Base-by-base conservation (phyloP, 2,113 vertebrate genomes). In the Heterochromis multidens region DNA sequence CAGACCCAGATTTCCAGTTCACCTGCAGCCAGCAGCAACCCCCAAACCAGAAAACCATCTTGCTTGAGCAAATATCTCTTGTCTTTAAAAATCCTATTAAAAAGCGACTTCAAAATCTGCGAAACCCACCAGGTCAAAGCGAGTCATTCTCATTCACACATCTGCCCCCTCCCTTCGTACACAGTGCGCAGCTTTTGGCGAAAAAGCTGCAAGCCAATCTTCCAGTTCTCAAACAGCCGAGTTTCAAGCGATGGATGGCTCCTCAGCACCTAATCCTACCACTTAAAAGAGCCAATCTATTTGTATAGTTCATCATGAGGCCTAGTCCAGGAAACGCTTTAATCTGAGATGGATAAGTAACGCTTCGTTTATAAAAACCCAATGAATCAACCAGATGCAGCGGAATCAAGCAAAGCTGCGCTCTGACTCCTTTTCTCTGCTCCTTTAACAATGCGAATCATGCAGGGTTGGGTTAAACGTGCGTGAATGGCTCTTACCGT, bases 401-500 rank as follows among this genome's bases (percentile, higher is more conserved):
- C 81, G 49, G 16, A 79, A 17, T 25, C 23, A 56, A 61, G 62
- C 65, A 40, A 6, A 86, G 9, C 65, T 27, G 25, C 17, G 35
- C n/a, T 19, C 33, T 17, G n/a, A 33, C 29, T 35, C 4, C 7
- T 77, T 54, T 61, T 25, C n/a, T 27, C 57, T 57, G 81, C 35
- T 58, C 12, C 58, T 79, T 62, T 54, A 52, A 49, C 74, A 80
- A 29, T 78, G 60, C 77, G 79, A 59, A 82, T 81, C 63, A 79
- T 81, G 70, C 60, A 70, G 67, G 67, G 40, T 27, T 62, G 82
- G 35, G 43, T 91, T 57, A 86, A 86, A 81, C 37, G 65, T 80
- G 72, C 60, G 21, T 61, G 74, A 52, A 17, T 25, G 31, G 17
- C 54, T 87, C 95, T 95, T 95, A 96, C 95, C 95, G 83, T 93